Conservation (phyloP, 1,140 invertebrate species). For the Drosophila pandora region DNA sequence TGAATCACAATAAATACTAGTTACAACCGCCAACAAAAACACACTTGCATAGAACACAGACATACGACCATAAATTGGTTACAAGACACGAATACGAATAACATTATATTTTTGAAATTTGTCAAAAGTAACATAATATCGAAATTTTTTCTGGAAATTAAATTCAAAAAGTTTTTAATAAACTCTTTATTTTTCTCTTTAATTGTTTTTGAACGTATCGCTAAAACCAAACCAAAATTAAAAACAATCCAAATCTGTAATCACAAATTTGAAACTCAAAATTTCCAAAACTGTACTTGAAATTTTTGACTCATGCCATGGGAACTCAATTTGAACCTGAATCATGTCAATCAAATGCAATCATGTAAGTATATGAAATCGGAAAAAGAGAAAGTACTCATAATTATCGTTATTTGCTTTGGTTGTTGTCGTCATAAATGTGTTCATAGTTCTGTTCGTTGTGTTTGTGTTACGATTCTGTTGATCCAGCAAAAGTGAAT, state of each 20-base stretch:
- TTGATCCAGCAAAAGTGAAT: constrained; percentile 48
- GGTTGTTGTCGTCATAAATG: constrained; percentile 80
- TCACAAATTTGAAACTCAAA: constrained; percentile 59
- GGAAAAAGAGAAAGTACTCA: constrained; percentile 45
- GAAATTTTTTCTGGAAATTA: constrained; percentile 65
- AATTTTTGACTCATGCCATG: constrained; percentile 70
- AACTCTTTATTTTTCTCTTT: constrained; percentile 80
- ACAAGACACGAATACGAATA: constrained; percentile 19
- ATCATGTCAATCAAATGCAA: constrained; percentile 22
- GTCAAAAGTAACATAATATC: constrained; percentile 41
- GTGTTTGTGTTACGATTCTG: constrained; percentile 71
- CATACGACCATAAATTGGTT: constrained; percentile 35
- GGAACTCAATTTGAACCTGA: constrained; percentile 59
- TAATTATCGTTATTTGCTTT: constrained; percentile 81
- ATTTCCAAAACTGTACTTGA: constrained; percentile 66
- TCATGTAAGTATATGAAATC: constrained; percentile 70
- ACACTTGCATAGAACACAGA: constrained; percentile 35
- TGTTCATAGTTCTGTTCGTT: constrained; percentile 74
- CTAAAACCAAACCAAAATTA: constrained; percentile 54
- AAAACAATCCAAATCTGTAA: constrained; percentile 51
- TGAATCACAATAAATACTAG: constrained; percentile 57
- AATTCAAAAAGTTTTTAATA: constrained; percentile 79
- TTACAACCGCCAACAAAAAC: constrained; percentile 11
- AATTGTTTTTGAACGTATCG: constrained; percentile 81
- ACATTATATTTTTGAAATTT: constrained; percentile 66